Conservation (phyloP, 1,140 invertebrate genomes). For the Drosophila nasuta region DNA sequence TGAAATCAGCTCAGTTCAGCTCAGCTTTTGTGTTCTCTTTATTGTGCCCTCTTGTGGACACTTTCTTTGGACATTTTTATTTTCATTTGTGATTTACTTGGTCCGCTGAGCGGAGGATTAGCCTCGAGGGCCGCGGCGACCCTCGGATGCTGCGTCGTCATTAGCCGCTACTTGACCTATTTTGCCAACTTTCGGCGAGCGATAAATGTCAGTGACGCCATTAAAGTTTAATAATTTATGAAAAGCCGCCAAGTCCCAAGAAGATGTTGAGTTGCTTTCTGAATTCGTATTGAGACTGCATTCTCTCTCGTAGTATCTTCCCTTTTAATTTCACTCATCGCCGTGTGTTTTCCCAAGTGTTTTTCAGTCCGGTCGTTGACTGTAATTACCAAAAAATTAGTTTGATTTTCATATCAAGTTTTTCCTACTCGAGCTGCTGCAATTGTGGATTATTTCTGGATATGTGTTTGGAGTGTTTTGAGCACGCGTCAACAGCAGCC, state of each 20-base stretch:
- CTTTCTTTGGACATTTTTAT: conserved; percentile 78
- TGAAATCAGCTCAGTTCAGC: conserved; percentile 70
- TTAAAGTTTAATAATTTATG: conserved; percentile 82
- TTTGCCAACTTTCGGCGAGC: conserved; percentile 70
- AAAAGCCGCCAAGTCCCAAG: conserved; percentile 45
- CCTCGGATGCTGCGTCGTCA: conserved; percentile 62
- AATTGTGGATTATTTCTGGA: conserved; percentile 33
- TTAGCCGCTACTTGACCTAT: conserved; percentile 78
- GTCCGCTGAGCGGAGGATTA: conserved; percentile 60
- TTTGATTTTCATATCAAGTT: conserved; percentile 71
- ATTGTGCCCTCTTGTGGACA: conserved; percentile 73
- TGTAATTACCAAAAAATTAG: conserved; percentile 75
- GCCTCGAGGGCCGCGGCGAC: conserved; percentile 1
- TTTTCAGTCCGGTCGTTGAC: conserved; percentile 34
- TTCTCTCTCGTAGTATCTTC: conserved; percentile 2
- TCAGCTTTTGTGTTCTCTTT: conserved; percentile 22
- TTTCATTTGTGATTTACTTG: conserved; percentile 82
- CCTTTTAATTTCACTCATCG: background rate
- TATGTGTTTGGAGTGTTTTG: conserved; percentile 32
- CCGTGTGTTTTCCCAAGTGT: conserved; percentile 18
- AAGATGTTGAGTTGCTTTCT: conserved; percentile 15
- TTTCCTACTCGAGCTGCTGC: conserved; percentile 13
- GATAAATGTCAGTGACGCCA: conserved; percentile 79
- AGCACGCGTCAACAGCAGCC: conserved; percentile 66
- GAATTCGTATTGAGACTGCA: background rate